Base-by-base conservation (phyloP, 2,113 vertebrate genomes). In the Pitta sordida region DNA sequence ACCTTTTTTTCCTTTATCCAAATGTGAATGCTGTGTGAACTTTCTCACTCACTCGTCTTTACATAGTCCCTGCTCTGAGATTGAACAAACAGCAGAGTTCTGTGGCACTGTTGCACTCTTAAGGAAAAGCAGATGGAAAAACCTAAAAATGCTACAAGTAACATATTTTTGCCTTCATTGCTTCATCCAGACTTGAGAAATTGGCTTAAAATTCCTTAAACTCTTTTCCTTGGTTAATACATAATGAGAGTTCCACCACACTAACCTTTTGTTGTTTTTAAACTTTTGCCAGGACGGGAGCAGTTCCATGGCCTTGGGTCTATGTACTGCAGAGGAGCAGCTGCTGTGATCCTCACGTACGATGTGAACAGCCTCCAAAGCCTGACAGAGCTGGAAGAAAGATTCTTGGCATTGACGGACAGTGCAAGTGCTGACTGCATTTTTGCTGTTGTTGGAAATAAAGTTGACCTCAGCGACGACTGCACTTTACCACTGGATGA, bases 261-360 rank as follows among this genome's bases (percentile, higher is more conserved):
- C 51, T 96, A 81, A 96, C 79, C 18, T 15, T 9, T 23, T 82
- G 55, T 53, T 78, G 41, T 77, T 49, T 88, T 88, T 88, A 55
- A 92, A 70, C 93, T 78, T 92, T 64, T 91, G 52, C 81, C 97
- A 99, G 99, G 99, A 82, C 97, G 99, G 21, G 99, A 99, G 87
- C 99, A 99, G 97, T 99, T 99, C 91, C 99, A 99, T 2, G 99
- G 99, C 32, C 97, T 99, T 29, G 99, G 99, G 55, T 99, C 99
- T 11, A 98, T 99, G 99, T 99, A 99, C 97, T 99, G 99, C 87
- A 97, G 99, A 26, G 98, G 99, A 3, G 99, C 99, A 0, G 97
- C 98, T 1, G 99, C 99, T 1, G 95, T 99, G 96, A 98, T 99
- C 96, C 98, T 99, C 55, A 99, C 98, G 4, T 99, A 99, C 0